These are phyloP conservation scores for Bombyx huttoni DNA, from an alignment of 2,888 invertebrate species.

Conservation along the genomic window DNA sequence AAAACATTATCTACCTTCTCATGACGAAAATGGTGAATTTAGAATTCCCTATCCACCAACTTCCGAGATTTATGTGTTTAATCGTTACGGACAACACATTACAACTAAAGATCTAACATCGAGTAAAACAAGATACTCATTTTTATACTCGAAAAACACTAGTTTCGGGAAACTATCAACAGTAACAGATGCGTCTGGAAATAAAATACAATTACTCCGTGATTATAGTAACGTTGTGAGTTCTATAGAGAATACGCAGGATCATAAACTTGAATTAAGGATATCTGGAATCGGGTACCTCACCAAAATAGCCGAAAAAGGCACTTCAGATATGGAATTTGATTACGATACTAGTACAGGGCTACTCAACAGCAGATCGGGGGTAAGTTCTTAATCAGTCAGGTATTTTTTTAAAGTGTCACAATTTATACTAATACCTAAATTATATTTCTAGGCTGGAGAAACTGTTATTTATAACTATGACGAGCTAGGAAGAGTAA, in stretches of 20 bases:
- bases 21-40: conserved; percentile 91
- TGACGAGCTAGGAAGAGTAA: conserved; percentile 89
- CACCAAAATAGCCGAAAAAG: conserved; percentile 89
- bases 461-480: conserved; percentile 93
- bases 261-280: conserved; percentile 91
- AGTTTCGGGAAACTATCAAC: conserved; percentile 94
- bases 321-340: conserved; percentile 88
- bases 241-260: conserved; percentile 94
- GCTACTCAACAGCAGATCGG: conserved; percentile 86
- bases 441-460: conserved; percentile 73
- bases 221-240: conserved; percentile 95
- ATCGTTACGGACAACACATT: conserved; percentile 96
- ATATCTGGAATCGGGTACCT: conserved; percentile 94
- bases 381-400: conserved; percentile 64
- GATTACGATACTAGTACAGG: conserved; percentile 93
- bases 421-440: too few relatives aligned
- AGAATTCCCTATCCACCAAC: conserved; percentile 94
- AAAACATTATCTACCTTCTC: conserved; percentile 89
- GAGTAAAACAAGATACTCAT: conserved; percentile 94
- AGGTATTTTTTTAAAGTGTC: neutral
- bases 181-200: conserved; percentile 94
- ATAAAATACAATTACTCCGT: conserved; percentile 90
- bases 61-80: conserved; percentile 94
- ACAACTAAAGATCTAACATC: conserved; percentile 95
- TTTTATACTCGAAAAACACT: conserved; percentile 96